Percentiles rank a stretch among this genome's conserved stretches.
These are phyloP conservation scores for Neopelma chrysocephalum DNA, from an alignment of 2,797 vertebrate genomes.

Conservation along the genomic window DNA sequence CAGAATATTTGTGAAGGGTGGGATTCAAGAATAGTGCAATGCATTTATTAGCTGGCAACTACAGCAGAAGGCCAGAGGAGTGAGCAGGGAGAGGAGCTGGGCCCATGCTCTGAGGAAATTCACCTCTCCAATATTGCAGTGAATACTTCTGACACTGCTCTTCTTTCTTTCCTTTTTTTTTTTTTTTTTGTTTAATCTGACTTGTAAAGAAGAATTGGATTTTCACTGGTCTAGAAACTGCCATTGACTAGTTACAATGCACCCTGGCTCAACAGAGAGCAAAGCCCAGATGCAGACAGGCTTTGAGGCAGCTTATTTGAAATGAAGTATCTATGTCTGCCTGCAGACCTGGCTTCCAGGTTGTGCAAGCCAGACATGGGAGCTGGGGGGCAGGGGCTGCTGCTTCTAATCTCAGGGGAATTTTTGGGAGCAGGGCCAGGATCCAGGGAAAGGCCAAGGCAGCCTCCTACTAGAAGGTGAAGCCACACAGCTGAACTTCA, in stretches of 20 bases:
- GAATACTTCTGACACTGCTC: fast-evolving
- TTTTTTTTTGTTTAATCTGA: neutral
- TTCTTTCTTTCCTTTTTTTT: fast-evolving
- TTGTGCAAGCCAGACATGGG: neutral
- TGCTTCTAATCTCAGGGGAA: neutral
- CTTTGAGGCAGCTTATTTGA: neutral
- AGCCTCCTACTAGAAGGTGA: neutral
- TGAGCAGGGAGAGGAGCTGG: neutral
- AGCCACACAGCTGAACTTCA: neutral
- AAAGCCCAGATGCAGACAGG: neutral
- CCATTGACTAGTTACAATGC: neutral
- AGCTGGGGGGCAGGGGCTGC: neutral
- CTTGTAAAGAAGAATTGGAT: neutral
- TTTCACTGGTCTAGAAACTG: neutral
- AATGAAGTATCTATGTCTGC: fast-evolving
- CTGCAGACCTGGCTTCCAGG: neutral
- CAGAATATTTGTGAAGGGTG: neutral
- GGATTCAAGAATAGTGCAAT: neutral
- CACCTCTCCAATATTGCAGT: fast-evolving
- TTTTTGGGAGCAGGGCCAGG: too few species aligned
- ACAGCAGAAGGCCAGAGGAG: neutral
- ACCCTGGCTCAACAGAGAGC: neutral
- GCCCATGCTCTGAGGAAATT: neutral
- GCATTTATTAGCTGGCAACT: neutral
- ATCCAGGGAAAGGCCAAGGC: too few species aligned